These are phyloP conservation scores for Brachirus orientalis DNA, from an alignment of 2,113 vertebrate species.

Conservation along the genomic window DNA sequence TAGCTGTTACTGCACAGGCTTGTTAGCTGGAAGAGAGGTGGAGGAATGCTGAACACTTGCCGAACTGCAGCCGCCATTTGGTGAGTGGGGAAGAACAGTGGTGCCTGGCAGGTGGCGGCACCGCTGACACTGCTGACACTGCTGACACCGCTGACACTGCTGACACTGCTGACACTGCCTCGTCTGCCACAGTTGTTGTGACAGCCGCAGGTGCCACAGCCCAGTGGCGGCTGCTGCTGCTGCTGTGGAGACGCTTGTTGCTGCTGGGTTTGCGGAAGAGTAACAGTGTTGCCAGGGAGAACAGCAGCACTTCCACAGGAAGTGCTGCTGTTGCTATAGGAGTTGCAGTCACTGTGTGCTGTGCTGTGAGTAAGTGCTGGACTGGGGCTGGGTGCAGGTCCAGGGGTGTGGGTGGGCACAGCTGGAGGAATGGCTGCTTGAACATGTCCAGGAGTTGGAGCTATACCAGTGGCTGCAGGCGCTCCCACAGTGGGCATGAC, in stretches of 20 bases:
- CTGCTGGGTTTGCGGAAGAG: conserved; percentile 75
- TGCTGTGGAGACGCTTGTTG: conserved; percentile 67
- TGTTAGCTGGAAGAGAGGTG: conserved; percentile 87
- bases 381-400: conserved; percentile 89
- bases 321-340: conserved; percentile 86
- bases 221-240: conserved; percentile 78
- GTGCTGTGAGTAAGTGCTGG: conserved; percentile 91
- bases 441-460: conserved; percentile 79
- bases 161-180: conserved; percentile 7
- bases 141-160: conserved; percentile 17
- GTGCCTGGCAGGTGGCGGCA: conserved; percentile 73
- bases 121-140: conserved; percentile 9
- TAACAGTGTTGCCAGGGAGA: conserved; percentile 56
- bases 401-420: conserved; percentile 90
- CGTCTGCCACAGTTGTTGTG: conserved; percentile 89
- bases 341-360: conserved; percentile 88
- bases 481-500: conserved; percentile 79
- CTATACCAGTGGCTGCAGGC: conserved; percentile 59
- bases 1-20: conserved; percentile 93
- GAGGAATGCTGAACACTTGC: conserved; percentile 88
- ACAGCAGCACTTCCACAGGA: conserved; percentile 77
- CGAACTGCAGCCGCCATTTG: conserved; percentile 81
- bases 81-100: conserved; percentile 87
- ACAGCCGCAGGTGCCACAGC: conserved; percentile 91
- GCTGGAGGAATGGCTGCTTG: conserved; percentile 83